These are phyloP conservation scores for Ooceraea biroi DNA, from an alignment of 1,140 invertebrate genomes.

Conservation along the genomic window DNA sequence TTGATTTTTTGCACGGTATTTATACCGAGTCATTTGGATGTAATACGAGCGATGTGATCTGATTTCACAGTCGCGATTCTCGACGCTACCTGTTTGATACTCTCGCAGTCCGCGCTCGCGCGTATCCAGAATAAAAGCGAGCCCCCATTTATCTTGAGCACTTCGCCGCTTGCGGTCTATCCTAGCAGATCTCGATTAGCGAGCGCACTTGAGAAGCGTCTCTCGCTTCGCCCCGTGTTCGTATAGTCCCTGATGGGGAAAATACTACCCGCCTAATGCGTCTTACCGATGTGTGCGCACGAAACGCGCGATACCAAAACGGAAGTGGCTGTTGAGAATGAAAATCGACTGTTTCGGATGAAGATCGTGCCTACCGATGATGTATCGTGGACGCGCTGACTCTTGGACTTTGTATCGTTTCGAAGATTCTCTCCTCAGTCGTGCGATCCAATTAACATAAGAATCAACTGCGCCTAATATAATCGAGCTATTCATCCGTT, in stretches of 20 bases:
- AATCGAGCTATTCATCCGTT: constrained; percentile 21
- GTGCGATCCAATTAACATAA: constrained; percentile 33
- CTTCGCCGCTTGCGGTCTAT: constrained; percentile 36
- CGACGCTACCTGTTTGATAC: constrained; percentile 50
- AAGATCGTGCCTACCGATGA: constrained; percentile 11
- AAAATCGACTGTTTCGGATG: constrained; percentile 17
- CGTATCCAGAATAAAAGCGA: constrained; percentile 44
- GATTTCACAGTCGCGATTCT: constrained; percentile 64
- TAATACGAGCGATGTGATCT: constrained; percentile 65
- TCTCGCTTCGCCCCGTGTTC: background rate
- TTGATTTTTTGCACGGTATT: constrained; percentile 59
- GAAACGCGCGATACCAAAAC: constrained; percentile 25
- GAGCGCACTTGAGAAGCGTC: background rate
- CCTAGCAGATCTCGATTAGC: constrained; percentile 60
- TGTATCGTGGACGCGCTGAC: background rate
- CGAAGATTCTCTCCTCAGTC: background rate
- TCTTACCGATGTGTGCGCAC: constrained; percentile 26
- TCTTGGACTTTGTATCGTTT: constrained; percentile 11
- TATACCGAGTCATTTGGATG: constrained; percentile 70
- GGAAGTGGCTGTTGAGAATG: background rate
- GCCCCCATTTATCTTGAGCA: constrained; percentile 52
- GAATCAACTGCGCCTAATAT: constrained; percentile 33
- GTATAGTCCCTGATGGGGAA: constrained; percentile 13
- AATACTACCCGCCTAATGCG: constrained; percentile 14
- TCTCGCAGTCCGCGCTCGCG: constrained; percentile 35